phyloP scores from a whole-genome alignment of 2,888 invertebrate genomes.

The Stenolophus ochropezus region DNA sequence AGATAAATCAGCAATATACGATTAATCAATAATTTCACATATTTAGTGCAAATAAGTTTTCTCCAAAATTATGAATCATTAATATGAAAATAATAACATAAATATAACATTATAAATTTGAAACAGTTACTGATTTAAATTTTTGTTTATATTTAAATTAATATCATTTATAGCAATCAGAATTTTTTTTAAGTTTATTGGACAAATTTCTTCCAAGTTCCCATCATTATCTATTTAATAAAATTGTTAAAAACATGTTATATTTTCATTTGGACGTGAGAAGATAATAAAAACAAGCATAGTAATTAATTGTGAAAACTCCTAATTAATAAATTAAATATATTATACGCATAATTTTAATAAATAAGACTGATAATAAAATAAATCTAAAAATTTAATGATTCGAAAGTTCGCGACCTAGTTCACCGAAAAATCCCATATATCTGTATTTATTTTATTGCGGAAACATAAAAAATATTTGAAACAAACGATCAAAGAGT shows the following conservation, averaged over 20 bases:
- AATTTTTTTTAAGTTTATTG: not conserved
- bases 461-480: constrained; percentile 49
- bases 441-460: constrained; percentile 42
- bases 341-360: not conserved
- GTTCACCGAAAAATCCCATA: not conserved
- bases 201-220: not conserved
- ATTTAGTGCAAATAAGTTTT: too few relatives aligned
- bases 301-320: not conserved
- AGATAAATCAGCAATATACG: too few relatives aligned
- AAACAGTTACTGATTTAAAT: too few relatives aligned
- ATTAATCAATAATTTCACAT: too few relatives aligned
- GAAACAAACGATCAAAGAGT: constrained; percentile 35
- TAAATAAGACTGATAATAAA: constrained; percentile 20
- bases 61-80: too few relatives aligned
- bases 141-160: too few relatives aligned
- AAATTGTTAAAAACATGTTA: not conserved
- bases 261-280: not conserved
- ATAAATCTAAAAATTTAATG: constrained; percentile 22
- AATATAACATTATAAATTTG: too few relatives aligned
- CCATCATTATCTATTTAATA: not conserved
- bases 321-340: constrained; percentile 16
- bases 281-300: not conserved
- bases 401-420: constrained; percentile 21
- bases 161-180: too few relatives aligned
- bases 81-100: too few relatives aligned